Percentiles rank a stretch among this genome's conserved stretches.
Evolutionary conservation across 2,888 invertebrate genomes (phyloP).

Genomic region (Hyposoter didymator): DNA sequence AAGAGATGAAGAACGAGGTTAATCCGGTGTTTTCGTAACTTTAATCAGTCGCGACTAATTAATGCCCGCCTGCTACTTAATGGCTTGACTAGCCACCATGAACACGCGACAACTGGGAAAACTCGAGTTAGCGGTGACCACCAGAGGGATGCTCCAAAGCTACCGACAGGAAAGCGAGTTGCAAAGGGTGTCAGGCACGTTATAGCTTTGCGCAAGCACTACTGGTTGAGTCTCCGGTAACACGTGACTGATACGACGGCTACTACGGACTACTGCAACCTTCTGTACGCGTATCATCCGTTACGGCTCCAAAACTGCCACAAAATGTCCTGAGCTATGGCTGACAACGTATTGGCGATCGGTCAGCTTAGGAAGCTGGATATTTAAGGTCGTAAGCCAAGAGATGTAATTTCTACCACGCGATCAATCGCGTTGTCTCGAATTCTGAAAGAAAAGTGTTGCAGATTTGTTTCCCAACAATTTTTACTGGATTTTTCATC

Average conservation of each 20-base stretch:
- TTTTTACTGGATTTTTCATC: background rate
- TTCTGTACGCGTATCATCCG: background rate
- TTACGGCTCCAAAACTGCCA: slow-evolving; percentile 17
- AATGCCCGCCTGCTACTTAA: slow-evolving; percentile 71
- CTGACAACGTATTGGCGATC: slow-evolving; percentile 41
- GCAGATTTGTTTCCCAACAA: background rate
- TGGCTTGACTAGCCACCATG: slow-evolving; percentile 66
- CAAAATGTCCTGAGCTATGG: slow-evolving; percentile 1
- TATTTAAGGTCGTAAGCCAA: background rate
- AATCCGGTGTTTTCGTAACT: slow-evolving; percentile 72
- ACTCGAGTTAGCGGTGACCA: slow-evolving; percentile 67
- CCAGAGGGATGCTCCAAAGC: slow-evolving; percentile 45
- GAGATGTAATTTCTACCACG: background rate
- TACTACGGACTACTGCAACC: slow-evolving; percentile 8
- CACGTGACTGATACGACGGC: slow-evolving; percentile 58
- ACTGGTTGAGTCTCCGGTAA: slow-evolving; percentile 38
- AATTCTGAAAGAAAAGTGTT: background rate
- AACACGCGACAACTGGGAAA: slow-evolving; percentile 64
- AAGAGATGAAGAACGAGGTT: slow-evolving; percentile 17
- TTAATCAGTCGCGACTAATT: slow-evolving; percentile 75
- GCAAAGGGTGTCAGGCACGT: background rate
- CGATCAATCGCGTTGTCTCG: background rate
- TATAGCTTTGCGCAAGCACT: slow-evolving; percentile 21
- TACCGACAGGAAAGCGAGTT: background rate
- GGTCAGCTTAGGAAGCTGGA: slow-evolving; percentile 13